Evolutionary conservation across 2,888 invertebrate species (phyloP).

Genomic region (Epirrita christyi): DNA sequence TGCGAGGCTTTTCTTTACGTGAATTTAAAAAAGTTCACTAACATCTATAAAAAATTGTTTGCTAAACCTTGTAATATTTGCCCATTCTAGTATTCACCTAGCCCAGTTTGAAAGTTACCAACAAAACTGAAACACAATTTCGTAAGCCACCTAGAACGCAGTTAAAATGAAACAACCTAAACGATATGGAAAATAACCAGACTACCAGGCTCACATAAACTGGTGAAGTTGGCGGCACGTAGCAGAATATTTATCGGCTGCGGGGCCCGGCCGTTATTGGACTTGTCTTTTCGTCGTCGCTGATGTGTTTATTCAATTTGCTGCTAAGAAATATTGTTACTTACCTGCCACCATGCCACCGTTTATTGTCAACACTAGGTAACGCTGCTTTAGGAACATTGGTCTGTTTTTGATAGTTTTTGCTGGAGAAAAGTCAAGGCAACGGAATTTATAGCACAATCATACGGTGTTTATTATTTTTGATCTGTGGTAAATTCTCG

Average conservation of each 20-base stretch:
- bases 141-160: conserved; percentile 30
- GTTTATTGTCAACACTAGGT: conserved; percentile 55
- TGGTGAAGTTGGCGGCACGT: conserved; percentile 57
- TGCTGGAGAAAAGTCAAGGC: too few species aligned
- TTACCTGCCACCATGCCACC: conserved; percentile 64
- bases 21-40: too few species aligned
- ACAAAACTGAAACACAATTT: conserved; percentile 21
- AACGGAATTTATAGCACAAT: too few species aligned
- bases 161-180: conserved; percentile 55
- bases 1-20: too few species aligned
- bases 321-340: conserved; percentile 76
- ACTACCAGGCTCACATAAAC: conserved; percentile 63
- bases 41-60: neutral
- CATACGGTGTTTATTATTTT: too few species aligned
- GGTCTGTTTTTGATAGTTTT: neutral
- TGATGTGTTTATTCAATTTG: conserved; percentile 84
- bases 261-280: conserved; percentile 70
- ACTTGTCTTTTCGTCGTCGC: conserved; percentile 78
- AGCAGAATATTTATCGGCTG: conserved; percentile 75
- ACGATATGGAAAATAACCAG: conserved; percentile 52
- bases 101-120: conserved; percentile 18
- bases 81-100: conserved; percentile 7
- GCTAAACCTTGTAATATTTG: neutral
- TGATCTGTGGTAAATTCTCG: too few species aligned
- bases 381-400: conserved; percentile 20